phyloP scores from a whole-genome alignment of 2,888 invertebrate species.

The Malacosoma neustria region DNA sequence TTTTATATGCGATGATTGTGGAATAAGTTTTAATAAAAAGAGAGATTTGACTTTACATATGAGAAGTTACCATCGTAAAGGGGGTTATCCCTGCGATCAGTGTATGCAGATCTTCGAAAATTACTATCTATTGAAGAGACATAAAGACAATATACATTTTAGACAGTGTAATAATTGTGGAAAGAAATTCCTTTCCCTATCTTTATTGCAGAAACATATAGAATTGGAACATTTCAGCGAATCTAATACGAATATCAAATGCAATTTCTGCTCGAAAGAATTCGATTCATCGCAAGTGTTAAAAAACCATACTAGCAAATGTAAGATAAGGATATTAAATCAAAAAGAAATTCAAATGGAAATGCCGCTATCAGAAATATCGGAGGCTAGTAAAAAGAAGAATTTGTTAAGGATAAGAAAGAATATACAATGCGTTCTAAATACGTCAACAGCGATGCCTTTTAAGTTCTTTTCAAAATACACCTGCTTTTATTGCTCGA shows the following conservation, averaged over 20 bases:
- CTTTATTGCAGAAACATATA: constrained; percentile 39
- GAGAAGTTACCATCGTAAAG: constrained; percentile 33
- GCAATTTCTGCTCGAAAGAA: constrained; percentile 43
- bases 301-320: constrained; percentile 41
- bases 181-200: constrained; percentile 30
- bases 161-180: constrained; percentile 43
- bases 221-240: constrained; percentile 37
- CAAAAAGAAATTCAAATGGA: constrained; percentile 15
- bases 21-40: constrained; percentile 41
- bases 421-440: constrained; percentile 53
- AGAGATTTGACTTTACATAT: constrained; percentile 42
- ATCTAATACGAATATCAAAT: constrained; percentile 38
- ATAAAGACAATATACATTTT: constrained; percentile 40
- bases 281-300: constrained; percentile 41
- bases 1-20: constrained; percentile 50
- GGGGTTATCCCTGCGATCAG: constrained; percentile 43
- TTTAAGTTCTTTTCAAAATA: constrained; percentile 56
- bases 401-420: constrained; percentile 44
- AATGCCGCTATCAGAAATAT: constrained; percentile 14
- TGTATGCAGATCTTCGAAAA: constrained; percentile 37
- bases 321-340: constrained; percentile 31
- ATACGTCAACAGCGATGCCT: constrained; percentile 58
- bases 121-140: constrained; percentile 24
- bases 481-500: constrained; percentile 55
- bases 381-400: constrained; percentile 34